Conservation (phyloP, 92 coral and sea anemone species). For the Pocillopora meandrina region DNA sequence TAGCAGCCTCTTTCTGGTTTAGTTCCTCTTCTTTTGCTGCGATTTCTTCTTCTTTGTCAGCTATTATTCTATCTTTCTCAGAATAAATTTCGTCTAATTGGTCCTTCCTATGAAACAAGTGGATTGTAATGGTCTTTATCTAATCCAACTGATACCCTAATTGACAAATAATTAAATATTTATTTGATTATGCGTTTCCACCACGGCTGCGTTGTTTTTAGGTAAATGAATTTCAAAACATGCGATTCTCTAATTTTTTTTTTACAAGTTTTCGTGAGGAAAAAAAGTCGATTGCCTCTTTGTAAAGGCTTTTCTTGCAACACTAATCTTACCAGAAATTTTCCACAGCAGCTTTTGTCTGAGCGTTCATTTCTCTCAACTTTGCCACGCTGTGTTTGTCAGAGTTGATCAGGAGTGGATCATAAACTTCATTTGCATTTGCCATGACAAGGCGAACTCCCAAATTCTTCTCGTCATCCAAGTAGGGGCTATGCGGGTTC, state of each 20-base stretch:
- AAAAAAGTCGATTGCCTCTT: background rate
- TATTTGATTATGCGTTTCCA: too few relatives aligned
- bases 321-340: constrained; percentile 65
- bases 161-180: background rate
- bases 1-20: constrained; percentile 78
- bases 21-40: constrained; percentile 75
- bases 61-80: constrained; percentile 82
- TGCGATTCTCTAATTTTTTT: too few relatives aligned
- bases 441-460: constrained; percentile 84
- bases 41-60: constrained; percentile 81
- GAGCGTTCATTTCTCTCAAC: constrained; percentile 87
- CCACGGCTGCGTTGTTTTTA: too few relatives aligned
- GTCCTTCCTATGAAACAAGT: constrained; percentile 61
- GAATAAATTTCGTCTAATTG: constrained; percentile 62
- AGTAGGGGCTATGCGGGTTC: constrained; percentile 80
- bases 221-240: too few relatives aligned
- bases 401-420: constrained; percentile 81
- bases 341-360: constrained; percentile 64
- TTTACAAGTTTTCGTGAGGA: background rate
- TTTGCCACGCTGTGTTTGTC: constrained; percentile 86
- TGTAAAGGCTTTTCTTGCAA: too few relatives aligned
- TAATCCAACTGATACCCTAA: background rate
- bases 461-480: constrained; percentile 90
- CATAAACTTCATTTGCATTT: constrained; percentile 89
- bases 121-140: background rate